phyloP scores from a whole-genome alignment of 2,113 vertebrate genomes.

The Forbesichthys papilliferus region DNA sequence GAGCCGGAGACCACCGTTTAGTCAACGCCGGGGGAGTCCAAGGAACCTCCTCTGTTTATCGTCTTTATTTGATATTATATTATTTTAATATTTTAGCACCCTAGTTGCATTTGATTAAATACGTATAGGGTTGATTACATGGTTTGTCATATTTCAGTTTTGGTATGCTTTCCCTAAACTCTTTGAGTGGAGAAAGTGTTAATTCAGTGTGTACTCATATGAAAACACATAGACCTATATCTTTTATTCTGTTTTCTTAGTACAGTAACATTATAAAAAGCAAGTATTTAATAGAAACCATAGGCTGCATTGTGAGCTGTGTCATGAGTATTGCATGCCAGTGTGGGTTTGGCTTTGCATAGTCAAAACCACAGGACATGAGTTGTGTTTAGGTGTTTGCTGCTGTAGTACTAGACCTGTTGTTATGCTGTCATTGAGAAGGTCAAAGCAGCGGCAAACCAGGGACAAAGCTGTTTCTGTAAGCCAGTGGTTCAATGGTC shows the following conservation, averaged over 20 bases:
- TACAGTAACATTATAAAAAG: too few species aligned
- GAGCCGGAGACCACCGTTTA: constrained; percentile 73
- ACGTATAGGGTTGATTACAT: background rate
- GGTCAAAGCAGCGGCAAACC: constrained; percentile 27
- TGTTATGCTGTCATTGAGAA: constrained; percentile 21
- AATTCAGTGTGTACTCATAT: background rate
- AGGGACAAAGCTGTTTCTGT: constrained; percentile 36
- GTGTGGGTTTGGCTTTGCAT: background rate
- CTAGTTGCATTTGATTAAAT: background rate
- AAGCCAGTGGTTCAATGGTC: constrained; percentile 8
- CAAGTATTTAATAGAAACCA: too few species aligned
- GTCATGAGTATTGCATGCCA: background rate
- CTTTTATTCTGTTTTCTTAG: too few species aligned
- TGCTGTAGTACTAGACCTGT: background rate
- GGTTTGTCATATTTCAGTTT: background rate
- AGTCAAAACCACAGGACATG: background rate
- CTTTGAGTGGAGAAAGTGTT: background rate
- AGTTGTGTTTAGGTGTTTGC: background rate
- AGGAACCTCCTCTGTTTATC: constrained; percentile 24
- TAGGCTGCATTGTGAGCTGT: too few species aligned
- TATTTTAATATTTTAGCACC: background rate
- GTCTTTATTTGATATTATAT: background rate
- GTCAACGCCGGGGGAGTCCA: constrained; percentile 41
- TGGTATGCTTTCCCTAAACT: background rate
- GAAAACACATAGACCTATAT: too few species aligned